phyloP scores from a whole-genome alignment of 2,888 invertebrate species.

The Drosophila paranaensis region DNA sequence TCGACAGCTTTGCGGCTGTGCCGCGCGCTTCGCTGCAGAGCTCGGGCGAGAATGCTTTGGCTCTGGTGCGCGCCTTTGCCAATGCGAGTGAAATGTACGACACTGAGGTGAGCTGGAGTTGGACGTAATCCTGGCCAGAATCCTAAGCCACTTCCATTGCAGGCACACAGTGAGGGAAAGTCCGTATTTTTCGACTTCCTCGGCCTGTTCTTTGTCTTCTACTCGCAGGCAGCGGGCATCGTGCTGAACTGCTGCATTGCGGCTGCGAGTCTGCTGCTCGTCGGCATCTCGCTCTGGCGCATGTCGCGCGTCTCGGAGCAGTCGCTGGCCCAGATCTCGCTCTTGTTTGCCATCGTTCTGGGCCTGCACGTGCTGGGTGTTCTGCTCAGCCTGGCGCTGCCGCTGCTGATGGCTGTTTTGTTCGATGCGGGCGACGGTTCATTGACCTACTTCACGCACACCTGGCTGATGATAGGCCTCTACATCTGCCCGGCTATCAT shows the following conservation, averaged over 20 bases:
- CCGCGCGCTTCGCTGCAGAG: constrained; percentile 89
- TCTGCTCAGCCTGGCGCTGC: constrained; percentile 75
- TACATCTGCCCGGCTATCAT: constrained; percentile 81
- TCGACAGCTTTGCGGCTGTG: constrained; percentile 88
- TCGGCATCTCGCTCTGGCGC: constrained; percentile 71
- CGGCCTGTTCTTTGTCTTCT: constrained; percentile 88
- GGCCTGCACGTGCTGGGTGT: constrained; percentile 78
- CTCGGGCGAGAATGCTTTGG: constrained; percentile 89
- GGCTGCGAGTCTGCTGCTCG: constrained; percentile 77
- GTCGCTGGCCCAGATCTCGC: constrained; percentile 60
- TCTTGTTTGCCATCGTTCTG: constrained; percentile 71
- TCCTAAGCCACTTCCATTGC: not conserved
- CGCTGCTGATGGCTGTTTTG: constrained; percentile 81
- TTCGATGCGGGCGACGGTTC: constrained; percentile 83
- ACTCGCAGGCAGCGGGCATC: constrained; percentile 86
- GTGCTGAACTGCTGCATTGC: constrained; percentile 83
- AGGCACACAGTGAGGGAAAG: constrained; percentile 84
- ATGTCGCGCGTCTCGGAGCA: constrained; percentile 72
- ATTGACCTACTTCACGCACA: constrained; percentile 87
- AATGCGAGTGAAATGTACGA: constrained; percentile 83
- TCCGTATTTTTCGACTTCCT: constrained; percentile 91
- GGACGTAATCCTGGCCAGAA: accelerated
- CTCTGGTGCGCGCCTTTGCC: constrained; percentile 85
- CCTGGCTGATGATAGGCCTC: constrained; percentile 85
- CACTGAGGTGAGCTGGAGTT: constrained; percentile 62